Percentiles rank a stretch among this genome's conserved stretches.
phyloP scores from a whole-genome alignment of 2,888 invertebrate species.

The Pachydiplax longipennis region DNA sequence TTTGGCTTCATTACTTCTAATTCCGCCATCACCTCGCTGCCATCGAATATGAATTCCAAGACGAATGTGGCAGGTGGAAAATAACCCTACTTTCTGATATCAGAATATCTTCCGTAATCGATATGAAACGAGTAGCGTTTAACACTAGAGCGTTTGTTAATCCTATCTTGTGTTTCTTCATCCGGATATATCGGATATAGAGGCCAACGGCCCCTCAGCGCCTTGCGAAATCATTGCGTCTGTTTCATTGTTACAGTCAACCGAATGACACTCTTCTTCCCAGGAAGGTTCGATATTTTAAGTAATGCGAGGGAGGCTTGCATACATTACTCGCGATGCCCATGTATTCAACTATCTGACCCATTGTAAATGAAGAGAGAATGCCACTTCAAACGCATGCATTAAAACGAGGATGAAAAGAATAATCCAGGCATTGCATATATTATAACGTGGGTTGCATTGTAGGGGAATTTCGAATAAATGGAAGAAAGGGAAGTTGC shows the following conservation, averaged over 20 bases:
- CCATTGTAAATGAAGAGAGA: too few relatives aligned
- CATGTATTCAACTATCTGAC: too few relatives aligned
- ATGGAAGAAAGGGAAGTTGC: too few relatives aligned
- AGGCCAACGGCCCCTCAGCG: neutral
- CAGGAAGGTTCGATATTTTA: neutral
- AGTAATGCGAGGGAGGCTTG: neutral
- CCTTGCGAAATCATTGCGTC: neutral
- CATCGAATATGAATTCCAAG: too few relatives aligned
- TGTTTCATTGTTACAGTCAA: neutral
- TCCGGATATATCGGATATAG: neutral
- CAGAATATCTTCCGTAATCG: neutral
- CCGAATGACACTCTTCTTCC: neutral
- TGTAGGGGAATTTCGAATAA: too few relatives aligned
- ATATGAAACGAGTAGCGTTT: neutral
- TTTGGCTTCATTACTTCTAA: too few relatives aligned
- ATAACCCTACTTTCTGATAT: neutral
- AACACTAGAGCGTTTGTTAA: neutral
- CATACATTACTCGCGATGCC: neutral
- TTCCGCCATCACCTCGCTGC: too few relatives aligned
- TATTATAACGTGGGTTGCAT: too few relatives aligned
- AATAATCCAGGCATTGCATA: too few relatives aligned
- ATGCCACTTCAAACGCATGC: too few relatives aligned
- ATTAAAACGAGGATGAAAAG: too few relatives aligned
- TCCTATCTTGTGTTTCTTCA: neutral
- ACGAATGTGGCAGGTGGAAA: neutral